Conservation (phyloP, 1,140 invertebrate genomes). For the Dendroctonus valens region DNA sequence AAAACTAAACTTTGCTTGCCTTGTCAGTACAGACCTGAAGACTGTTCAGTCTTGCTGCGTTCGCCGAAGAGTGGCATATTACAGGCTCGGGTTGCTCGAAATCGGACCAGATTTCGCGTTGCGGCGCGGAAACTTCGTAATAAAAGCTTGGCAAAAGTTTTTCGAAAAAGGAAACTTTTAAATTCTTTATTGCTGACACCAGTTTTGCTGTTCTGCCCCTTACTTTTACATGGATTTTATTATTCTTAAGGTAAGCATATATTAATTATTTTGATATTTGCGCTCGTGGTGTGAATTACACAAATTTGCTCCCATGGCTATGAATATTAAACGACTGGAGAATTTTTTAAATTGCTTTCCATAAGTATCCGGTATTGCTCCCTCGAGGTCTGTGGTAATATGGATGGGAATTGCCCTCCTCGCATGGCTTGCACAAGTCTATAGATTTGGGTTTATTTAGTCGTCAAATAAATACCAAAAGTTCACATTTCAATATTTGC, state of each 20-base stretch:
- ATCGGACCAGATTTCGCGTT: constrained; percentile 18
- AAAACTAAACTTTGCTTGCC: constrained; percentile 27
- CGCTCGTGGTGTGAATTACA: too few relatives aligned
- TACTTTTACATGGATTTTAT: constrained; percentile 40
- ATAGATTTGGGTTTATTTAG: neutral
- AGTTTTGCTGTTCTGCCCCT: neutral
- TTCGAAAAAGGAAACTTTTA: neutral
- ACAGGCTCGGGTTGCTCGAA: constrained; percentile 3
- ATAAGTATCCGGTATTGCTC: constrained; percentile 9
- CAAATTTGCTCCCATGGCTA: too few relatives aligned
- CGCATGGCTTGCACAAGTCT: constrained; percentile 1
- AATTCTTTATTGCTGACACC: neutral
- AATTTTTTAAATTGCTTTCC: constrained; percentile 8
- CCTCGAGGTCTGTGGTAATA: constrained; percentile 3
- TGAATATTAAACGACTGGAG: too few relatives aligned
- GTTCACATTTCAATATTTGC: too few relatives aligned
- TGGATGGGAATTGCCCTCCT: constrained; percentile 9
- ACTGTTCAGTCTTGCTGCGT: constrained; percentile 27
- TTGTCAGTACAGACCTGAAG: constrained; percentile 29
- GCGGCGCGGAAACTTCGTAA: constrained; percentile 24
- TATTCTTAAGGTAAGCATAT: constrained; percentile 39
- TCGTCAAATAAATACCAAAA: too few relatives aligned
- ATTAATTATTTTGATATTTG: neutral
- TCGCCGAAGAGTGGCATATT: constrained; percentile 6
- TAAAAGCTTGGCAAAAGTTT: constrained; percentile 3